A percentile compares a stretch with the other conserved stretches of the same genome.
Conservation (phyloP, 2,113 vertebrate genomes). For the Tragelaphus strepsiceros region DNA sequence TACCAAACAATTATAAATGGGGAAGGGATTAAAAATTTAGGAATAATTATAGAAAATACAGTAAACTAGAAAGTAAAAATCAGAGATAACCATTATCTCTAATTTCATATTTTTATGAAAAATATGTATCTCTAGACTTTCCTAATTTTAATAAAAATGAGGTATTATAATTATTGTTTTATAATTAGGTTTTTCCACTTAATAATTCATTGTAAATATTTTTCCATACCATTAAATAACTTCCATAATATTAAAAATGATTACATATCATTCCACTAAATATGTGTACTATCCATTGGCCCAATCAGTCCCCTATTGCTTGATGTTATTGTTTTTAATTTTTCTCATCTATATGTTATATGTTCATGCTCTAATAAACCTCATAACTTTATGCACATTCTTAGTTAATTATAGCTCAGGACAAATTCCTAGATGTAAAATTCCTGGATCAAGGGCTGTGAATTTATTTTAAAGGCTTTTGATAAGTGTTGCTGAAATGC, state of each 20-base stretch:
- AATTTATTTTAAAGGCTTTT: slow-evolving; percentile 38
- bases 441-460: slow-evolving; percentile 7
- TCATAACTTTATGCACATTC: neutral
- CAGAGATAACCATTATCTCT: neutral
- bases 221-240: neutral
- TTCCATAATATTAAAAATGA: slow-evolving; percentile 17
- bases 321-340: neutral
- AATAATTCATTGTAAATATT: neutral
- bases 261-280: neutral
- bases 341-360: neutral
- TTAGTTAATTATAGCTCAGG: slow-evolving; percentile 29
- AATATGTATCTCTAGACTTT: neutral
- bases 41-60: slow-evolving; percentile 32
- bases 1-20: neutral
- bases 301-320: neutral
- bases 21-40: slow-evolving; percentile 9
- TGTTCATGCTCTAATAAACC: neutral
- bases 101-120: neutral
- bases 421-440: slow-evolving; percentile 14
- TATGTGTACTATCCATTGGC: neutral
- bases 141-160: slow-evolving; percentile 13
- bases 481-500: slow-evolving; percentile 9
- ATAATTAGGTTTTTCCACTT: neutral
- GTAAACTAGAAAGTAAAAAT: slow-evolving; percentile 30
- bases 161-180: slow-evolving; percentile 35